phyloP scores from a whole-genome alignment of 2,113 vertebrate species.

The Petromus typicus region DNA sequence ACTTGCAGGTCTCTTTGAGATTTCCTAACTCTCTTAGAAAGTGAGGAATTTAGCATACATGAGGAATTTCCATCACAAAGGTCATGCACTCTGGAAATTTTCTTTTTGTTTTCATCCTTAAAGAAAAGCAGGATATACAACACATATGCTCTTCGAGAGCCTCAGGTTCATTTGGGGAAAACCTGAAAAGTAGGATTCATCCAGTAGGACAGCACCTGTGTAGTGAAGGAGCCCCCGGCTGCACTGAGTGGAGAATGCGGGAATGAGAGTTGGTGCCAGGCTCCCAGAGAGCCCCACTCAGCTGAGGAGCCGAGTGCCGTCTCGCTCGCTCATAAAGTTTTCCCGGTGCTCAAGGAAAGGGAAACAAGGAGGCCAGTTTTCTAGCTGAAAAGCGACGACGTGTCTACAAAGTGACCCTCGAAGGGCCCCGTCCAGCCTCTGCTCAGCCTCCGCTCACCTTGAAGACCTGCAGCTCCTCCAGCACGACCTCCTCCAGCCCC shows the following conservation, averaged over 20 bases:
- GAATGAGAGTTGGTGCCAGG: conserved; percentile 57
- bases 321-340: conserved; percentile 57
- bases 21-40: neutral
- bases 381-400: neutral
- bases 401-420: neutral
- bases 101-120: neutral
- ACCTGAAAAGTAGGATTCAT: conserved; percentile 46
- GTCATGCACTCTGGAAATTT: too few species aligned
- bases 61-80: neutral
- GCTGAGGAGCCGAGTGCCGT: conserved; percentile 46
- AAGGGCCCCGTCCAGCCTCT: neutral
- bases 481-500: conserved; percentile 94
- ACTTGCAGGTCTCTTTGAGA: neutral
- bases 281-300: conserved; percentile 32
- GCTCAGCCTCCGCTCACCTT: conserved; percentile 86
- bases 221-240: conserved; percentile 62
- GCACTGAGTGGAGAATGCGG: conserved; percentile 77
- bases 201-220: conserved; percentile 79
- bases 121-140: conserved; percentile 28
- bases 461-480: conserved; percentile 97
- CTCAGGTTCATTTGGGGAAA: conserved; percentile 67
- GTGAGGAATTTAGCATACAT: neutral
- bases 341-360: conserved; percentile 59
- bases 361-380: conserved; percentile 46
- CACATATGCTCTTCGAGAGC: conserved; percentile 56